A percentile compares a stretch with the other conserved stretches of the same genome.
Conservation (phyloP, 2,888 invertebrate genomes). For the Agriopis leucophaearia region DNA sequence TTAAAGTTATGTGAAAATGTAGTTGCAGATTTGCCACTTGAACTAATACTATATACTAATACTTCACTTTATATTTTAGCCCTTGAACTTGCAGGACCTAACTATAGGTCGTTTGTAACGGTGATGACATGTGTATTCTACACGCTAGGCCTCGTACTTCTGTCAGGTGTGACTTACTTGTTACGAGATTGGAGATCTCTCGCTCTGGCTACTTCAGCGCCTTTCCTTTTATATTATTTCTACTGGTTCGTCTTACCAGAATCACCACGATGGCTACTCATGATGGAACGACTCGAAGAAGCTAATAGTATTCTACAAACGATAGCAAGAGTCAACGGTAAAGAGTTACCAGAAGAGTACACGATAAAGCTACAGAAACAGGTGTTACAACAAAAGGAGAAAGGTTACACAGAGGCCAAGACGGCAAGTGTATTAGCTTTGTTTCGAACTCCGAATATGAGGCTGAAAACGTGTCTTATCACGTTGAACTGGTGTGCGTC, state of each 20-base stretch:
- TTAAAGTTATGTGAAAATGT: no score
- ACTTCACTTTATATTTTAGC: slow-evolving; percentile 81
- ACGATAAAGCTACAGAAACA: slow-evolving; percentile 90
- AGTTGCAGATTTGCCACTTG: no score
- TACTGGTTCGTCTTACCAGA: slow-evolving; percentile 96
- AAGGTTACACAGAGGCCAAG: slow-evolving; percentile 74
- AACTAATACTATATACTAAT: no score
- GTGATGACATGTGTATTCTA: slow-evolving; percentile 97
- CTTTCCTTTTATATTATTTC: slow-evolving; percentile 93
- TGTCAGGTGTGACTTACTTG: slow-evolving; percentile 94
- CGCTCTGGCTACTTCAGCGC: slow-evolving; percentile 93
- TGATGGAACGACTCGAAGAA: slow-evolving; percentile 93
- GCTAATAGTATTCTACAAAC: slow-evolving; percentile 92
- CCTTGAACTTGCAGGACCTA: slow-evolving; percentile 95
- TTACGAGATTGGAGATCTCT: slow-evolving; percentile 94
- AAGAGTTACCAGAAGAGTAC: slow-evolving; percentile 90
- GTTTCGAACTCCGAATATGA: slow-evolving; percentile 94
- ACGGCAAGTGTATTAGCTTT: slow-evolving; percentile 87
- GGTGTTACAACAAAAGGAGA: slow-evolving; percentile 88
- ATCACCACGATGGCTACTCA: slow-evolving; percentile 96
- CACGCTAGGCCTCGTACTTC: slow-evolving; percentile 93
- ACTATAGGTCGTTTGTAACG: slow-evolving; percentile 96
- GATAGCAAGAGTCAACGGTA: slow-evolving; percentile 92
- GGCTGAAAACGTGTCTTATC: slow-evolving; percentile 94
- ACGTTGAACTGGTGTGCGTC: slow-evolving; percentile 97